Evolutionary conservation across 2,888 invertebrate species (phyloP), one percentile per base, ranked within the genome.

Genomic region (Erynnis tages): DNA sequence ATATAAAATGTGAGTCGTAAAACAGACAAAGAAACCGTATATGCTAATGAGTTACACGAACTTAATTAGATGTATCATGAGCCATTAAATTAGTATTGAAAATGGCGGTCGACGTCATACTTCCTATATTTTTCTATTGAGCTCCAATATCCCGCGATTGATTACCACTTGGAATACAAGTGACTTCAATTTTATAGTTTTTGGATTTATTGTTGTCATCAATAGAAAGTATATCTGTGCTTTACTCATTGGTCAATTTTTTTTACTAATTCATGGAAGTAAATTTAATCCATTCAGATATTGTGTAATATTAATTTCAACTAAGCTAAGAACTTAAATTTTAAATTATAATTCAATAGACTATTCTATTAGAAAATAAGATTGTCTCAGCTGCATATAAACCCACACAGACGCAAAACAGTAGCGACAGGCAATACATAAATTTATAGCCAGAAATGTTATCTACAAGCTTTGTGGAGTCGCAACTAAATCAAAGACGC

Each of bases 401-500:
- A 81, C 84, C 81, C 82, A 86, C 83, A 83, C 82, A 67, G 68
- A 74, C 64, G 66, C 68, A 75, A 65, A 79, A 84, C 87, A 69
- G 88, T 87, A 88, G 88, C 87, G 65, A 68, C 71, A 75, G 68
- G 70, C 67, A 70, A 75, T 74, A 76, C 76, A 83, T 84, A 83
- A 83, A 84, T 83, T 83, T 79, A 80, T 76, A 71, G 72, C 72
- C 73, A 73, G 71, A 78, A 82, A 83, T 68, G 70, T 76, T 17
- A 35, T 10, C 73, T 76, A 78, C 77, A 76, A 73, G 69, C 67
- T 63, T 62, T 74, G 73, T 66, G 73, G 71, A 68, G 72, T 71
- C 67, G 71, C 76, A 76, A 72, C 79, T 85, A 84, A 83, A 83
- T 83, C 85, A 85, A 82, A 84, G 75, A 76, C 62, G 82, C 81